Evolutionary conservation across 1,140 invertebrate genomes (phyloP), one percentile per base, ranked within the genome.

Genomic region (Lineus longissimus): DNA sequence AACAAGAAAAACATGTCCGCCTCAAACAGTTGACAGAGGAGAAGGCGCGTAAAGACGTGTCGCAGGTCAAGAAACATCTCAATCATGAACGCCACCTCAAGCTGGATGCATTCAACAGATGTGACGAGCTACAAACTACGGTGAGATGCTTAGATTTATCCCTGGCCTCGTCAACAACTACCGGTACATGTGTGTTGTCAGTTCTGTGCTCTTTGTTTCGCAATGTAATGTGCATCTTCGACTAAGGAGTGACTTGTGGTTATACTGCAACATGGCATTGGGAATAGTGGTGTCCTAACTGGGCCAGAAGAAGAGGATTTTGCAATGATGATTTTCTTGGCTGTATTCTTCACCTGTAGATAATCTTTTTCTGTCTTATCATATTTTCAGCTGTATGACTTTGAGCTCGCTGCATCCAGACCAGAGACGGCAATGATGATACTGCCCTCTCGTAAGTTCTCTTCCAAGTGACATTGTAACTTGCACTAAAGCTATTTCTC

Each of bases 81-180:
- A 63, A 56, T 15, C 73, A 75, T 64, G 78, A 80, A 68, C 62
- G 78, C 22, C 65, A 54, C 13, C 62, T 79, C 6, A 80, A 80
- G 65, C 66, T 79, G 51, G 73, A 75, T 57, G 78, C 78, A 22
- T 80, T 79, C 63, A 70, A 77, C 33, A 61, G 73, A 58, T 77
- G 79, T 15, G 77, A 79, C 62, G 73, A 77, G 36, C 70, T 80
- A 36, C 78, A 78, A 61, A 68, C 72, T 27, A 66, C 75, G 69
- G 75, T 78, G 17, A 54, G 61, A 58, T 57, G 11, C 17, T 61
- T 62, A n/a, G 4, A 6, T 59, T 62, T 23, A 9, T 25, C 43
- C 25, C 23, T 27, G 9, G 25, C n/a, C 54, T 51, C 45, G 19
- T 43, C 40, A 43, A 43, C 11, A 43, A 13, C 11, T 43, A 13